phyloP scores from a whole-genome alignment of 2,888 invertebrate species.

The Acrobasis repandana region DNA sequence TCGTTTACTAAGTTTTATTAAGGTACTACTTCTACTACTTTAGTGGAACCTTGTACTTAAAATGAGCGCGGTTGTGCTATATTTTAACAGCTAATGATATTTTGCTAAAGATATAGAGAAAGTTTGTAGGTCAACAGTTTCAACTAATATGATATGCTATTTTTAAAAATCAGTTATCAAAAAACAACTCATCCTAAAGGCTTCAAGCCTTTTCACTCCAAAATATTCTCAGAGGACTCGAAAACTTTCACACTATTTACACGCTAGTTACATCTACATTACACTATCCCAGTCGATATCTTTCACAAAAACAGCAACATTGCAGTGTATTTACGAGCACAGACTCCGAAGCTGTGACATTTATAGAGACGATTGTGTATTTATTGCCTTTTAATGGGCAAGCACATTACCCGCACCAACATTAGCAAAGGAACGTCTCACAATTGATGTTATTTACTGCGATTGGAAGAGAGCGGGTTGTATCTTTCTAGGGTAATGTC shows the following conservation, averaged over 20 bases:
- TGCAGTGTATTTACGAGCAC: constrained; percentile 34
- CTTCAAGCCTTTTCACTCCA: too few species aligned
- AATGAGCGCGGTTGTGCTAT: too few species aligned
- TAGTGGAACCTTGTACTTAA: too few species aligned
- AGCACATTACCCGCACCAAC: constrained; percentile 67
- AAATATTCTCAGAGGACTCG: too few species aligned
- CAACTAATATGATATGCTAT: too few species aligned
- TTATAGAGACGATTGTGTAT: constrained; percentile 76
- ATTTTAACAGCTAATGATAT: too few species aligned
- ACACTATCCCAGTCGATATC: not conserved
- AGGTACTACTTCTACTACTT: too few species aligned
- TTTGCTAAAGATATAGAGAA: too few species aligned
- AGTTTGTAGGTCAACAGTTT: too few species aligned
- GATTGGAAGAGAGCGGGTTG: constrained; percentile 32
- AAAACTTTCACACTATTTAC: not conserved
- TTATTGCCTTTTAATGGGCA: constrained; percentile 78
- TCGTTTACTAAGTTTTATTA: too few species aligned
- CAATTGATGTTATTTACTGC: constrained; percentile 67
- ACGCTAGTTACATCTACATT: not conserved
- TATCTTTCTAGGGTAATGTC: not conserved
- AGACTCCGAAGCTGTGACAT: constrained; percentile 39
- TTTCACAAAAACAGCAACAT: constrained; percentile 29
- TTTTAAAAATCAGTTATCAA: too few species aligned
- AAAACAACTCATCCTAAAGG: too few species aligned
- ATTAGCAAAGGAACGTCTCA: constrained; percentile 66